Base-by-base conservation (phyloP, 2,113 vertebrate species). In the Cyanistes caeruleus region DNA sequence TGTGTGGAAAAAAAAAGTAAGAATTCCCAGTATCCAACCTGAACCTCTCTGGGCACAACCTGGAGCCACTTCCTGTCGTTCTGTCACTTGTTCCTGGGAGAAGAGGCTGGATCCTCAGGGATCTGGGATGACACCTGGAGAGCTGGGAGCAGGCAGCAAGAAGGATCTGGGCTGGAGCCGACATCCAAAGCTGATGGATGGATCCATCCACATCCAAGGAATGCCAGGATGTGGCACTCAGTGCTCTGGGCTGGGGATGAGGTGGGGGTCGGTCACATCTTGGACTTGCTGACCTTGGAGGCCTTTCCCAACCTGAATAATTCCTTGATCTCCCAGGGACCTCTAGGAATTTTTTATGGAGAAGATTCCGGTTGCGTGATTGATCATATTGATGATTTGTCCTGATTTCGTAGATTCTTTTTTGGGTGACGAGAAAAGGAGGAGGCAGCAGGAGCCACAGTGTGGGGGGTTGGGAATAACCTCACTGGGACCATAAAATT, bases 361-460 rank as follows among this genome's bases (percentile, higher is more conserved):
- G 69, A 16, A 41, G 27, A 8, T 15, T 48, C 49, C n/a, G 1
- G 11, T 3, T 15, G 22, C 14, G 1, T 23, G n/a, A 13, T 20
- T 23, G 41, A 11, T 49, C 1, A 1, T 0, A 10, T 5, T 1
- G 22, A 9, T 10, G 30, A n/a, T 55, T 22, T 31, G 17, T 11
- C 41, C 49, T 27, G n/a, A 5, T 65, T 49, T 20, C 15, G 10
- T 7, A 5, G n/a, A 2, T n/a, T 15, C 3, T 23, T 19, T 28
- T 48, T 11, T 10, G 3, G 11, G 0, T 1, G 30, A 2, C 18
- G 14, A n/a, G 58, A 33, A 79, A 48, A 65, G 18, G 30, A 76
- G 28, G 46, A 49, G 8, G 24, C 24, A 49, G 75, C 39, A 77
- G 76, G 49, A 67, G n/a, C 25, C 52, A 21, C 39, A 56, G 31